Evolutionary conservation across 2,113 vertebrate genomes (phyloP).

Genomic region (Gasterosteus aculeatus): DNA sequence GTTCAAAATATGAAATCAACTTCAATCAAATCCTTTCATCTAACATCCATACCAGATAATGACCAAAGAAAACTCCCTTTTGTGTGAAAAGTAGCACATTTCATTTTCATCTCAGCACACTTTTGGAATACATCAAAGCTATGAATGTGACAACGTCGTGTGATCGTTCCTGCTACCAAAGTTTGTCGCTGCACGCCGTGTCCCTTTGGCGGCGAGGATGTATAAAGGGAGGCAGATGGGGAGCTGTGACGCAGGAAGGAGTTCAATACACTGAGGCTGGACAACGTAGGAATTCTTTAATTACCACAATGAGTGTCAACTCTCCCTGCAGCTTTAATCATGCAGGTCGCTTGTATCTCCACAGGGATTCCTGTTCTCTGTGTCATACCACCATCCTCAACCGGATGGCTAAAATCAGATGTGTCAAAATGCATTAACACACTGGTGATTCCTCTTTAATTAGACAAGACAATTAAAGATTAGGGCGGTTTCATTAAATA

Average conservation of each 20-base stretch:
- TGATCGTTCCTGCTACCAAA: constrained; percentile 20
- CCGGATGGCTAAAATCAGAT: constrained; percentile 39
- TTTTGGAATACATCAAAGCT: constrained; percentile 16
- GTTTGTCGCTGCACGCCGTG: constrained; percentile 30
- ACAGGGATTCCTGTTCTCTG: constrained; percentile 7
- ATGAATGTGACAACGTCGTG: constrained; percentile 14
- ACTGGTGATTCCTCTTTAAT: not conserved
- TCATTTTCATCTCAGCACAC: constrained; percentile 2
- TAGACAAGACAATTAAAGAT: not conserved
- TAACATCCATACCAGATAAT: constrained; percentile 46
- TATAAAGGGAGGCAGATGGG: constrained; percentile 43
- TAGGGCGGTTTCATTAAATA: not conserved
- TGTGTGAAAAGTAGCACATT: constrained; percentile 51
- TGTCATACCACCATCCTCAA: constrained; percentile 25
- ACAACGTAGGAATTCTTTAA: constrained; percentile 63
- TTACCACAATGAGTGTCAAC: constrained; percentile 68
- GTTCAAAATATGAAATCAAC: not conserved
- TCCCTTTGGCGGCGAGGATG: constrained; percentile 27
- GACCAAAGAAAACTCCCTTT: constrained; percentile 16
- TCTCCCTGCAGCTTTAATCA: constrained; percentile 40
- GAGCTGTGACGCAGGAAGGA: constrained; percentile 34
- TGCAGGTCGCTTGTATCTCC: constrained; percentile 36
- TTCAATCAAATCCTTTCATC: constrained; percentile 33
- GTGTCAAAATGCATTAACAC: not conserved
- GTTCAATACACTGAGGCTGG: constrained; percentile 41